Base-by-base conservation (phyloP, 2,888 invertebrate genomes). In the Apoda limacodes region DNA sequence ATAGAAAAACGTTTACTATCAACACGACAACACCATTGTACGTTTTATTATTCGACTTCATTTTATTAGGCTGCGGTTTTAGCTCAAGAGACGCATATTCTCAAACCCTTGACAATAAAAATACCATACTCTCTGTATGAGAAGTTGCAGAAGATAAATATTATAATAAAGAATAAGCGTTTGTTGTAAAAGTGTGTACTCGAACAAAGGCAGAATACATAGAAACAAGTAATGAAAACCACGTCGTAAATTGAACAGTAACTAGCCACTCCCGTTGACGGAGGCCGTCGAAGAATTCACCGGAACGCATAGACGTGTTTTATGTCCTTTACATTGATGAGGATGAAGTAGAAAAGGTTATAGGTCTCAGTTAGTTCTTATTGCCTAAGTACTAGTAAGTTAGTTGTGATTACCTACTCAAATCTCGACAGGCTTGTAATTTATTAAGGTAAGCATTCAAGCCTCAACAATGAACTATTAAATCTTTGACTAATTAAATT, bases 291-390 rank as follows among this genome's bases (percentile, higher is more conserved):
- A 52, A 53, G 55, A 56, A 60, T 58, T 64, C 55, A 59, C 60
- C 62, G 61, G 64, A 60, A 62, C 55, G 48, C 50, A 49, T 54
- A 52, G 57, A 59, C 56, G 56, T 40, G 50, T 63, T 72, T 74
- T 65, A 67, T 65, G 66, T 57, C 61, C 57, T 60, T 61, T 60
- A 64, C 67, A 66, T 68, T 68, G 71, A 69, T 64, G 64, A 65
- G 58, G 56, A 48, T 62, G 43, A 53, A 59, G 56, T 48, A 47
- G 46, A 48, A 52, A 46, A 61, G 57, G 52, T 57, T 53, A 50
- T 39, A 52, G 47, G 51, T 49, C 44, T 43, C 17, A n/a, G n/a
- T n/a, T n/a, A n/a, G n/a, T n/a, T n/a, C n/a, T n/a, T n/a, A n/a
- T n/a, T n/a, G n/a, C n/a, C n/a, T n/a, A n/a, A n/a, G n/a, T n/a